phyloP scores from a whole-genome alignment of 2,113 vertebrate species.

The Galemys pyrenaicus region DNA sequence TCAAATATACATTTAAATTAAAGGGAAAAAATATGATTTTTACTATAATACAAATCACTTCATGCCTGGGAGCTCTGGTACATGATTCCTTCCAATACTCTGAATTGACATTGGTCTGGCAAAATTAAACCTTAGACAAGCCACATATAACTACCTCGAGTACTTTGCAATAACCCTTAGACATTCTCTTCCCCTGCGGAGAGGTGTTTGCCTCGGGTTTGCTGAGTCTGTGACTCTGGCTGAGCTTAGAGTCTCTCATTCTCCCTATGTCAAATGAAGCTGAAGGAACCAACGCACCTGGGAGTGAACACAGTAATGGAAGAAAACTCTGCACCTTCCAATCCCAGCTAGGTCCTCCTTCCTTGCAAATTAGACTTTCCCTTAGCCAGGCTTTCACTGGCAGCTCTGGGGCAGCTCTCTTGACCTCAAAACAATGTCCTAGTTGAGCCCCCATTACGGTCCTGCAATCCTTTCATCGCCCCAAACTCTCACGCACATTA shows the following conservation, averaged over 20 bases:
- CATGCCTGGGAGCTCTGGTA: conserved; percentile 16
- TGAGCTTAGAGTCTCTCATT: not conserved
- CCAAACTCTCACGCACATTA: fast-evolving
- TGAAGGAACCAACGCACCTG: not conserved
- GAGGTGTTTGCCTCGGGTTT: not conserved
- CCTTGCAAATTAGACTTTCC: not conserved
- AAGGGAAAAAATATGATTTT: no score
- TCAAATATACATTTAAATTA: no score
- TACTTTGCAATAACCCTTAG: not conserved
- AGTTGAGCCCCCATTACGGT: fast-evolving
- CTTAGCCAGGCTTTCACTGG: not conserved
- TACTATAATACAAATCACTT: conserved; percentile 53
- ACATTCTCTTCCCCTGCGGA: not conserved
- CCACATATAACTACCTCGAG: not conserved
- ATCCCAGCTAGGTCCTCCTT: not conserved
- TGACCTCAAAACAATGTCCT: not conserved
- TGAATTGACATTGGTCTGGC: not conserved
- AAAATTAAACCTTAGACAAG: not conserved
- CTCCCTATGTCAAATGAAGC: not conserved
- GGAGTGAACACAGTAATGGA: not conserved
- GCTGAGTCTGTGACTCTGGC: not conserved
- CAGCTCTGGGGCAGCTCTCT: not conserved
- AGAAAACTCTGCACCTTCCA: no score
- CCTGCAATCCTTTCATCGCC: no score
- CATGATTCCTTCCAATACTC: not conserved